Evolutionary conservation across 2,888 invertebrate species (phyloP).

Genomic region (Syrphus vitripennis): DNA sequence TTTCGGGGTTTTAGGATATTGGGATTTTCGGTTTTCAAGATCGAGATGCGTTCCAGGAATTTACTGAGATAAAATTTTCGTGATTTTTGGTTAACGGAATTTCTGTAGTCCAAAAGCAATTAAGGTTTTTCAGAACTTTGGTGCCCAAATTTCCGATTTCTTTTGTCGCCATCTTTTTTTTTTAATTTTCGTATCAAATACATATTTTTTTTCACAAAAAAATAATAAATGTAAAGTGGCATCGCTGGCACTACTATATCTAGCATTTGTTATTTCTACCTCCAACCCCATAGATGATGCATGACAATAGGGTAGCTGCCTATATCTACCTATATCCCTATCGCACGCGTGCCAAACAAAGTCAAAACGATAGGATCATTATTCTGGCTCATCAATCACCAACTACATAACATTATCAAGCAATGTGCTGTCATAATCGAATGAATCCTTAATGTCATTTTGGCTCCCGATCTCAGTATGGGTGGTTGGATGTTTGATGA

Average conservation of each 20-base stretch:
- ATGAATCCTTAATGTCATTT: slow-evolving; percentile 69
- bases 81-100: no score
- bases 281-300: slow-evolving; percentile 33
- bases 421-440: slow-evolving; percentile 71
- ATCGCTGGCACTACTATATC: no score
- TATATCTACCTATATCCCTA: not conserved
- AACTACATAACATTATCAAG: slow-evolving; percentile 72
- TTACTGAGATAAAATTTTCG: no score
- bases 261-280: not conserved
- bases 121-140: no score
- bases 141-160: no score
- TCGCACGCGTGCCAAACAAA: slow-evolving; percentile 45
- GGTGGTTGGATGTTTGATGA: not conserved
- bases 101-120: no score
- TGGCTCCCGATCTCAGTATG: slow-evolving; percentile 27
- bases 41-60: no score
- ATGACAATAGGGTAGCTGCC: slow-evolving; percentile 34
- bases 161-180: no score
- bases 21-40: no score
- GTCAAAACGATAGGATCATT: slow-evolving; percentile 70
- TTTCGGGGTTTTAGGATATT: no score
- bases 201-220: no score
- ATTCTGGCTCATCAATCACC: slow-evolving; percentile 73
- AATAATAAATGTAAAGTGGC: not conserved
- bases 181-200: no score